Conservation (phyloP, 2,113 vertebrate species). For the Sebastes schlegelii region DNA sequence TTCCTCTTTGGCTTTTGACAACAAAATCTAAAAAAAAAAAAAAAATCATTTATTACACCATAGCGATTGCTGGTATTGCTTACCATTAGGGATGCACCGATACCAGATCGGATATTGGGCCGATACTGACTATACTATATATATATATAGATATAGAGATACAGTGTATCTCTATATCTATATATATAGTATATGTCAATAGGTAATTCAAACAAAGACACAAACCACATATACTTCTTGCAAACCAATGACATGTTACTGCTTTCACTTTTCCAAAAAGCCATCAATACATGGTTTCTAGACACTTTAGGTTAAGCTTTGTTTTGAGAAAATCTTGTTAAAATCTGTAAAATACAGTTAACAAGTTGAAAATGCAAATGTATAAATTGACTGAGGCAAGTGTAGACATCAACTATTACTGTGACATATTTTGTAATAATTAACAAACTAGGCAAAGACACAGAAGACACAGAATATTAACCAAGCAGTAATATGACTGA, state of each 20-base stretch:
- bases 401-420: neutral
- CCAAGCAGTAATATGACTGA: neutral
- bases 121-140: too few species aligned
- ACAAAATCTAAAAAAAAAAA: constrained; percentile 80
- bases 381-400: neutral
- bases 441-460: neutral
- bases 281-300: neutral
- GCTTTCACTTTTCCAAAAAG: neutral
- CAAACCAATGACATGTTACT: neutral
- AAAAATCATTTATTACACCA: neutral
- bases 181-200: too few species aligned
- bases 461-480: neutral
- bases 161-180: too few species aligned
- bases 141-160: too few species aligned
- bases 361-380: too few species aligned
- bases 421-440: neutral
- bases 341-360: neutral
- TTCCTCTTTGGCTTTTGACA: constrained; percentile 91
- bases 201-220: neutral
- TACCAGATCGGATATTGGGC: too few species aligned
- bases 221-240: neutral
- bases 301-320: neutral
- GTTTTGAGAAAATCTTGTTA: neutral
- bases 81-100: neutral
- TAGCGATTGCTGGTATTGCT: neutral